Base-by-base conservation (phyloP, 2,888 invertebrate species). In the Allacma fusca region DNA sequence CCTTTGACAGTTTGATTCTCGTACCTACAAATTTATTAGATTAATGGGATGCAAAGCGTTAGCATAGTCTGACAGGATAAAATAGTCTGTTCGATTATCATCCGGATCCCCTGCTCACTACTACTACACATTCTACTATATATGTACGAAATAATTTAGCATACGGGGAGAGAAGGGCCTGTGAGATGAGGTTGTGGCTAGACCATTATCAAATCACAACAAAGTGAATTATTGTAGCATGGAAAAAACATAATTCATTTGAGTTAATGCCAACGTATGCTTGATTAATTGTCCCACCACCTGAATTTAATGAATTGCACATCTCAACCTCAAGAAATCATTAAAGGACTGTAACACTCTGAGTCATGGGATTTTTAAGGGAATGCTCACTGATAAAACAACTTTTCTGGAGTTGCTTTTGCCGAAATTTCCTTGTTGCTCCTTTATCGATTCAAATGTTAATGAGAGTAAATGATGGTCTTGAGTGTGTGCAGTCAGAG, bases 11-110 rank as follows among this genome's bases (percentile, higher is more conserved):
- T 50, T 19, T 34, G 34, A 34, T 34, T 16, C 50, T 50, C 19
- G 50, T 50, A 34, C n/a, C 50, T 50, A 50, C n/a, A 50, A 50
- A 50, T 50, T 50, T 50, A 19, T n/a, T 50, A 50, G 50, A 50
- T 50, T 50, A n/a, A 50, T 50, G 50, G 4, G 50, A 19, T 19
- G 50, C 50, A 19, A 50, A 2, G 50, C 16, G 50, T 50, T 1
- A 50, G 50, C n/a, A n/a, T 50, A 50, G 50, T 50, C 16, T 50
- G 50, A 16, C 50, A 12, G 50, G 50, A 16, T 9, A 40, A 13
- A 19, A 50, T 5, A 50, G n/a, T 50, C 16, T n/a, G 50, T 12
- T 9, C 5, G 40, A 40, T 9, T 40, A 9, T 40, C 40, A n/a
- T n/a, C n/a, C n/a, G n/a, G n/a, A n/a, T n/a, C n/a, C n/a, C n/a